phyloP scores from a whole-genome alignment of 2,113 vertebrate species.

The Actenoides hombroni region DNA sequence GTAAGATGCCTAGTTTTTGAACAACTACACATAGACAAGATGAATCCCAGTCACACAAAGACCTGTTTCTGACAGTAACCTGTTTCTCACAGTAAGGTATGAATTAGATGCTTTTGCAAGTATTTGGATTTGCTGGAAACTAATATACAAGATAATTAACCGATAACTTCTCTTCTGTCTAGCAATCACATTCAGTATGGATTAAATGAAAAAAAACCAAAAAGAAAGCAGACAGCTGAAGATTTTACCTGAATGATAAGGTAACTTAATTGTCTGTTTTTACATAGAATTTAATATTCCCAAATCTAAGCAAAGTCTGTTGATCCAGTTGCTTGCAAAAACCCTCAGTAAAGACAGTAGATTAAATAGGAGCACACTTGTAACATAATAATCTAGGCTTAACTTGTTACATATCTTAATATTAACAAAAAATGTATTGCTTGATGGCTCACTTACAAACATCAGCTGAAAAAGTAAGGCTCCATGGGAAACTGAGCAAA shows the following conservation, averaged over 20 bases:
- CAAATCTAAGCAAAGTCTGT: not conserved
- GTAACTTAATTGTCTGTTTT: not conserved
- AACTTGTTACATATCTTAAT: not conserved
- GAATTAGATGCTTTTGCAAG: not conserved
- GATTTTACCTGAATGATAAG: not conserved
- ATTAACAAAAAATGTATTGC: not conserved
- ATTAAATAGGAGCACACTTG: not conserved
- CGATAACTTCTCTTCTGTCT: not conserved
- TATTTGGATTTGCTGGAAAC: not conserved
- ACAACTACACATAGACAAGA: not conserved
- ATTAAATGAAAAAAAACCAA: not conserved
- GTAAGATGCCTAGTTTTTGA: not conserved
- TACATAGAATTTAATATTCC: not conserved
- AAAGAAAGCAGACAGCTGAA: not conserved
- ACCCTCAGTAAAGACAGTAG: accelerated
- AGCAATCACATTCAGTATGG: not conserved
- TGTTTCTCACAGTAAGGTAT: not conserved
- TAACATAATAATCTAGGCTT: not conserved
- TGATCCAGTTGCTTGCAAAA: not conserved
- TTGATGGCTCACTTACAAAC: not conserved
- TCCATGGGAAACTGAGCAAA: not conserved
- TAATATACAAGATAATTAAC: not conserved
- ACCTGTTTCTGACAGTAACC: not conserved
- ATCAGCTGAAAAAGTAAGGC: not conserved
- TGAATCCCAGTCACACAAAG: not conserved